Evolutionary conservation across 2,888 invertebrate species (phyloP), one percentile per base, ranked within the genome.

Genomic region (Euproctis similis): DNA sequence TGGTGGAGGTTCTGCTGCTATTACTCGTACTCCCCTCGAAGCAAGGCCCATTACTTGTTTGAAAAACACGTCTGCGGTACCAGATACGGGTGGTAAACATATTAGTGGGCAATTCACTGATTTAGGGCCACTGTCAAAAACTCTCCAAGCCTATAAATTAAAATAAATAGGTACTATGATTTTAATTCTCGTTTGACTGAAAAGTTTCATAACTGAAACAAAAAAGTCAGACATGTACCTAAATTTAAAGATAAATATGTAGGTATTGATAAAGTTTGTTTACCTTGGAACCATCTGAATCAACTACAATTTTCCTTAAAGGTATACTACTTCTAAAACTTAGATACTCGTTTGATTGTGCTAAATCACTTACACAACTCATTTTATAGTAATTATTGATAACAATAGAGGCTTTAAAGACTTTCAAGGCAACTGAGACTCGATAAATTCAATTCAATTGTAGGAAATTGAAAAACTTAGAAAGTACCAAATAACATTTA

Each of bases 111-210:
- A 92, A 35, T 85, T 87, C 1, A 95, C 89, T 28, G 87, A 87
- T 64, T 91, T 91, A 5, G 96, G 95, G 13, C 94, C 95, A 32
- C 94, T 92, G 65, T 96, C 96, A 64, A 94, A 96, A 36, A 95
- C 85, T 60, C 90, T 89, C 96, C 96, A 96, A 44, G 90, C 89
- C 92, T 92, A 12, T n/a, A 18, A 34, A 34, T 11, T 9, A 8
- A 16, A n/a, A 14, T 49, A 13, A n/a, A n/a, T n/a, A n/a, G n/a
- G n/a, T n/a, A n/a, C n/a, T n/a, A n/a, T n/a, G n/a, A n/a, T n/a
- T n/a, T n/a, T n/a, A n/a, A n/a, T n/a, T n/a, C n/a, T n/a, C n/a
- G n/a, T n/a, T n/a, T 36, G 17, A 27, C 5, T 17, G 4, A 26
- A 13, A 17, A 24, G n/a, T 10, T 6, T 6, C 11, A 19, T 19